Percentiles rank a stretch among this genome's conserved stretches.
These are phyloP conservation scores for Heteronetta atricapilla DNA, from an alignment of 2,113 vertebrate genomes.

Conservation along the genomic window DNA sequence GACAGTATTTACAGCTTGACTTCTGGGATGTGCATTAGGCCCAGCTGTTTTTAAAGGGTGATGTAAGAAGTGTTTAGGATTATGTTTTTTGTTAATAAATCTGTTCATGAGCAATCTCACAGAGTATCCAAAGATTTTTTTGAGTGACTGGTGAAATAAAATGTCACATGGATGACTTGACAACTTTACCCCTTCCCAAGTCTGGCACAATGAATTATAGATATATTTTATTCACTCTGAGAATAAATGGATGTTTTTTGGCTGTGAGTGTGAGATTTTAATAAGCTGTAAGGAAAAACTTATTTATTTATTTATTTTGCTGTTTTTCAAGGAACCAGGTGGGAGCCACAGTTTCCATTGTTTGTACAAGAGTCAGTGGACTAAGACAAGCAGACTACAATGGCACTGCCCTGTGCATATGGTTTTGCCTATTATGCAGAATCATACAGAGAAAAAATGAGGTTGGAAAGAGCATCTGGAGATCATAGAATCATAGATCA, in stretches of 20 bases:
- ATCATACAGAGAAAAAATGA: background rate
- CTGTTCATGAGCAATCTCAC: background rate
- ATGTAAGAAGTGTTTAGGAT: background rate
- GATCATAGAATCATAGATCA: background rate
- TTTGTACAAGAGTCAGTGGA: background rate
- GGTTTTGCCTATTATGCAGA: background rate
- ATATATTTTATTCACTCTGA: background rate
- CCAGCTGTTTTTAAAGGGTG: background rate
- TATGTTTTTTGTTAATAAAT: background rate
- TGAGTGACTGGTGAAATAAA: background rate
- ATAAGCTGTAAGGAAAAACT: background rate
- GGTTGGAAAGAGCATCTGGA: background rate
- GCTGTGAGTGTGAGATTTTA: background rate
- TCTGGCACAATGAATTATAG: too few species aligned
- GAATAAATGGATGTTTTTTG: background rate
- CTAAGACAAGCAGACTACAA: background rate
- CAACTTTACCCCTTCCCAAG: background rate
- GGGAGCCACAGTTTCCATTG: background rate
- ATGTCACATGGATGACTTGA: background rate
- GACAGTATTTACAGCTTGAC: background rate
- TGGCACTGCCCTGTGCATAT: rapidly evolving
- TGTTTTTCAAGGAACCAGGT: background rate
- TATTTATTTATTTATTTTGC: background rate
- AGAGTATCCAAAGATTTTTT: background rate
- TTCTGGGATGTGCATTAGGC: background rate